Percentiles rank a stretch among this genome's conserved stretches.
These are phyloP conservation scores for Mus spicilegus DNA, from an alignment of 2,113 vertebrate species.

Conservation along the genomic window DNA sequence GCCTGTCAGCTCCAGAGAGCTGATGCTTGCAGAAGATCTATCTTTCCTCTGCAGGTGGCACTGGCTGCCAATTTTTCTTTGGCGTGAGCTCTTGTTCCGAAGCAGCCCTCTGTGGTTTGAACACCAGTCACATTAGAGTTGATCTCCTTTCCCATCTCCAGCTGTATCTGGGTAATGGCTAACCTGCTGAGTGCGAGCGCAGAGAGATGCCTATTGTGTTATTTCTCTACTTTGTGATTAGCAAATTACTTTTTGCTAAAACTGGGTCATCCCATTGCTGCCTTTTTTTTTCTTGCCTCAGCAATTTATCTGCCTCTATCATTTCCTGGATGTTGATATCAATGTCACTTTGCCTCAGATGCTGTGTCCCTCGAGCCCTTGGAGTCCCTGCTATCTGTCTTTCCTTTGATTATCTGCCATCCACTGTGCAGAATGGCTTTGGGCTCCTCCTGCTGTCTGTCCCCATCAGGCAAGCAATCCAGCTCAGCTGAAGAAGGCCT, in stretches of 20 bases:
- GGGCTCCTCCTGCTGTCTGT: not conserved
- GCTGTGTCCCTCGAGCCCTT: slow-evolving; percentile 62
- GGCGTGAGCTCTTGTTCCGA: slow-evolving; percentile 51
- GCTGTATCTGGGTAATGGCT: slow-evolving; percentile 56
- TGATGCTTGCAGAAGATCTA: slow-evolving; percentile 60
- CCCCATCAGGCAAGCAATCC: slow-evolving; percentile 49
- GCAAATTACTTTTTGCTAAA: slow-evolving; percentile 79
- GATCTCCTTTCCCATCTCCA: slow-evolving; percentile 7
- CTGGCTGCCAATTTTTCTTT: slow-evolving; percentile 75
- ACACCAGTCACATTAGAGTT: slow-evolving; percentile 21
- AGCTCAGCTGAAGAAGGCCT: slow-evolving; percentile 25
- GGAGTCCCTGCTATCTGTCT: slow-evolving; percentile 56
- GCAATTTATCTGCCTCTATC: slow-evolving; percentile 75
- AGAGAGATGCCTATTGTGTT: slow-evolving; percentile 17
- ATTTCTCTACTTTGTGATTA: slow-evolving; percentile 75
- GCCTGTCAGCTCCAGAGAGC: slow-evolving; percentile 71
- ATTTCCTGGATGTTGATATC: slow-evolving; percentile 71
- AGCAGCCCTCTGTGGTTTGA: slow-evolving; percentile 6
- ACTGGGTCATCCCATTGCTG: slow-evolving; percentile 71
- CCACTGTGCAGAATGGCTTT: slow-evolving; percentile 45
- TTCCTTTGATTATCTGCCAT: slow-evolving; percentile 62
- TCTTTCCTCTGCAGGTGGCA: slow-evolving; percentile 80
- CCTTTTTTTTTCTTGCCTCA: slow-evolving; percentile 53
- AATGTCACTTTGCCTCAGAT: slow-evolving; percentile 66
- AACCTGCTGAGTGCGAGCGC: slow-evolving; percentile 41